Percentiles rank a stretch among this genome's conserved stretches.
phyloP scores from a whole-genome alignment of 2,797 vertebrate genomes.

The Sciaenops ocellatus region DNA sequence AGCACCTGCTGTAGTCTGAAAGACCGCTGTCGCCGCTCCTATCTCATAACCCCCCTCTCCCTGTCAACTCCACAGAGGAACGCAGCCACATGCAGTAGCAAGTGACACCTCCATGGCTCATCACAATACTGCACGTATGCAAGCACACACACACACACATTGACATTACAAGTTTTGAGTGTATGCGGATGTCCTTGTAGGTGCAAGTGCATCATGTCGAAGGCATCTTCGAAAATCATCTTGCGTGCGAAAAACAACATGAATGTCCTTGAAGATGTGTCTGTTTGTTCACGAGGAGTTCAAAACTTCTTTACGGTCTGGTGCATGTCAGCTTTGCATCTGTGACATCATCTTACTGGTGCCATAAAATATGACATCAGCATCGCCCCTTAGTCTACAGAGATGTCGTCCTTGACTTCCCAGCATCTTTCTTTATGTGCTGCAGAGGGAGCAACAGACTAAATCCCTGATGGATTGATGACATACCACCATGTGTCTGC shows the following conservation, averaged over 20 bases:
- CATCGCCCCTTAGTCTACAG: conserved; percentile 12
- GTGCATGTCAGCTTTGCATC: conserved; percentile 32
- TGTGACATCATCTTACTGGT: conserved; percentile 32
- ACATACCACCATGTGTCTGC: conserved; percentile 28
- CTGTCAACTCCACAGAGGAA: conserved; percentile 69
- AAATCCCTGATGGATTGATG: conserved; percentile 28
- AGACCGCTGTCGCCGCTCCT: conserved; percentile 56
- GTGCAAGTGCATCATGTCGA: conserved; percentile 4
- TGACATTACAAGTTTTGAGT: background rate
- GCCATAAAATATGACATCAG: conserved; percentile 35
- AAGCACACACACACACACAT: conserved; percentile 29
- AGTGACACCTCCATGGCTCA: conserved; percentile 62
- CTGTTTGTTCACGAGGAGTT: background rate
- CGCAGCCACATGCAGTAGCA: conserved; percentile 46
- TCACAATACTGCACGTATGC: conserved; percentile 40
- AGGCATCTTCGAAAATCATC: conserved; percentile 14
- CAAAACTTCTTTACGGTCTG: conserved; percentile 9
- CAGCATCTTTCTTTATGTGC: conserved; percentile 36
- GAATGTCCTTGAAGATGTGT: conserved; percentile 25
- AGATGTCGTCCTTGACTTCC: conserved; percentile 50
- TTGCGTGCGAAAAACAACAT: background rate
- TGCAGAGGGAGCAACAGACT: conserved; percentile 29
- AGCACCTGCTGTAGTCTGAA: conserved; percentile 73
- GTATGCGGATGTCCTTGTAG: conserved; percentile 25
- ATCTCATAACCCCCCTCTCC: conserved; percentile 54